phyloP scores from a whole-genome alignment of 2,888 invertebrate genomes.

The Megalurothrips usitatus region DNA sequence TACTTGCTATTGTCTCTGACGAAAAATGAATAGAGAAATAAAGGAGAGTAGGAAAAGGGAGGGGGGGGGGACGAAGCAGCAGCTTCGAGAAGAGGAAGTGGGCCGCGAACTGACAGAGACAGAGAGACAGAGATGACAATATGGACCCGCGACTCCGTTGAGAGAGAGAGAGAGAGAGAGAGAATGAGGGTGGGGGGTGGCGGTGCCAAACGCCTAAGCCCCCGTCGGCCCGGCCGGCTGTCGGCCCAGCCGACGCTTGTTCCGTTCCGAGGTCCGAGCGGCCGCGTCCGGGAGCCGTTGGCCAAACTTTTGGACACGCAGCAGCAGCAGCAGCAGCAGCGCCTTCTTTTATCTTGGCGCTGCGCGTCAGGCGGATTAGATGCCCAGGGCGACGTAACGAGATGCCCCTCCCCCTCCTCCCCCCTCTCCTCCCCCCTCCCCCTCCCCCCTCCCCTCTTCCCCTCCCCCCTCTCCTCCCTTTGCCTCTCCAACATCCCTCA shows the following conservation, averaged over 20 bases:
- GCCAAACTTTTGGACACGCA: slow-evolving; percentile 16
- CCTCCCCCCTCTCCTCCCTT: background rate
- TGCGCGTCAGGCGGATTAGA: slow-evolving; percentile 7
- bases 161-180: background rate
- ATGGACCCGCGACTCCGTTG: background rate
- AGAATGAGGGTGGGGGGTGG: background rate
- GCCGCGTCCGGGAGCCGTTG: background rate
- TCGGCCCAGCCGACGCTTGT: background rate
- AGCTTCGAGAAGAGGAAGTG: background rate
- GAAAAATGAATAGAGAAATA: no score
- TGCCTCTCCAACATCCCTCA: background rate
- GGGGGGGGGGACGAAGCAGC: background rate
- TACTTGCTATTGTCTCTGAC: background rate
- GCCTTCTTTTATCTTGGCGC: slow-evolving; percentile 3
- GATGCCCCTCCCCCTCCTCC: background rate
- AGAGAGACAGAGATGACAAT: background rate
- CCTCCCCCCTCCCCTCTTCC: background rate
- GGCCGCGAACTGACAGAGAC: background rate
- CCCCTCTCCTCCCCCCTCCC: background rate
- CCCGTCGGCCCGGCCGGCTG: background rate
- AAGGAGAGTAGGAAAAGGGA: no score
- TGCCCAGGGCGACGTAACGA: slow-evolving; percentile 20
- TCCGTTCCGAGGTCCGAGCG: background rate
- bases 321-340: background rate
- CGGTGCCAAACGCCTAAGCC: background rate